phyloP scores from a whole-genome alignment of 92 coral and sea anemone species.

The Siderastrea radians region DNA sequence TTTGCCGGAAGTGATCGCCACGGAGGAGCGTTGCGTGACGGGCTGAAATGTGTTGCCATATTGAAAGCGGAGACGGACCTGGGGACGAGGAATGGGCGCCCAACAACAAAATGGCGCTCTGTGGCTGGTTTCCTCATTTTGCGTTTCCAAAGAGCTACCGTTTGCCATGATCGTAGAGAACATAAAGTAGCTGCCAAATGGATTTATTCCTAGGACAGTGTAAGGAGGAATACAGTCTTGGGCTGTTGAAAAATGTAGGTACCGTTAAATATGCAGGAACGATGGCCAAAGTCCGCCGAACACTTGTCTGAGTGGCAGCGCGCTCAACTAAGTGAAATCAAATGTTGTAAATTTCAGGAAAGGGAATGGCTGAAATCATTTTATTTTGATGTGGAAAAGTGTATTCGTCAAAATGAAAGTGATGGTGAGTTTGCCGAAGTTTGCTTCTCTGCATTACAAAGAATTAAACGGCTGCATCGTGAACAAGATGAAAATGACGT shows the following conservation, averaged over 20 bases:
- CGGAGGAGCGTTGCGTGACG: no score
- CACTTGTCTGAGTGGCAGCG: no score
- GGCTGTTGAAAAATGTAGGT: conserved; percentile 31
- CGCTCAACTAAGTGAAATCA: not conserved
- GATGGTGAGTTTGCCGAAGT: conserved; percentile 39
- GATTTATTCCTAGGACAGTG: conserved; percentile 25
- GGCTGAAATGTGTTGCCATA: no score
- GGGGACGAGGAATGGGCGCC: no score
- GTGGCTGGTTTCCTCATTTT: not conserved
- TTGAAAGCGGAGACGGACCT: no score
- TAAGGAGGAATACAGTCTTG: conserved; percentile 4
- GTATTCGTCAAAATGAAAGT: conserved; percentile 54
- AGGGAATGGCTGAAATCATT: conserved; percentile 60
- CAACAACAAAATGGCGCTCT: not conserved
- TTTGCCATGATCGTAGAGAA: not conserved
- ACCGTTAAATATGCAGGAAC: not conserved
- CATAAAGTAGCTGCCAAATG: not conserved
- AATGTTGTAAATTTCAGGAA: conserved; percentile 45
- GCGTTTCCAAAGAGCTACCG: not conserved
- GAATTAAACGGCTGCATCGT: not conserved
- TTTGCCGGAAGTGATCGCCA: no score
- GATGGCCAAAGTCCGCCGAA: no score
- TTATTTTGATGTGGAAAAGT: conserved; percentile 47
- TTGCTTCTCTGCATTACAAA: conserved; percentile 15
- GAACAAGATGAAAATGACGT: not conserved